Evolutionary conservation across 2,797 vertebrate genomes (phyloP), one percentile per base, ranked within the genome.

Genomic region (Mionectes olivaceus): DNA sequence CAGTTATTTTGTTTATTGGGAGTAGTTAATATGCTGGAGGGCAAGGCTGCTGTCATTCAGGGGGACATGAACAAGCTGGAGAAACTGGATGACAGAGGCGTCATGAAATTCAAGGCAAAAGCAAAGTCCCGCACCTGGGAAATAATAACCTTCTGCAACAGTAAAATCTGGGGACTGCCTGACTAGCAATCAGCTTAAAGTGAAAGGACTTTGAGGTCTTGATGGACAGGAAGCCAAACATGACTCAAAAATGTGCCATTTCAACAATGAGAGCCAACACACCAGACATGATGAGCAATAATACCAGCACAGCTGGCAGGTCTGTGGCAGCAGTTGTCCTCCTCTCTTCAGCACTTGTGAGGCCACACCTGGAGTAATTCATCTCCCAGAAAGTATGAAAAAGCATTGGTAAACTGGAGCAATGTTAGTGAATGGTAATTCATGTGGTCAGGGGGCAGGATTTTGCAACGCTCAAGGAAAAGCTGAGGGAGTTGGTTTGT

Each of bases 241-340:
- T 3, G 63, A 46, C 27, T 43, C 27, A 49, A 65, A 43, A 76
- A 69, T 11, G 11, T 82, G 33, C 8, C 25, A 5, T 19, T 67
- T 60, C 41, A 82, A 17, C 47, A 19, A 19, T 10, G 32, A 73
- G 33, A 79, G 32, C 30, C 23, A 76, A 33, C 11, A 23, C 37
- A 21, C 7, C 33, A 67, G 63, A 16, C 22, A 23, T 0, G 0
- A 39, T 15, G 18, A 3, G 1, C 32, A 14, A 13, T 64, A 44
- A 27, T 43, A 52, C 19, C 24, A 19, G 46, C 49, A 50, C 9
- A 64, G 41, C 23, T 4, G 1, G 19, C 35, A 50, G 63, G 25
- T 10, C 1, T 4, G 64, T 18, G 23, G 7, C 23, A 56, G 22
- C n/a, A 27, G 19, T 30, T 75, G 19, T 33, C 35, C 22, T 64